Conservation (phyloP, 2,113 vertebrate species). For the Phaetusa simplex region DNA sequence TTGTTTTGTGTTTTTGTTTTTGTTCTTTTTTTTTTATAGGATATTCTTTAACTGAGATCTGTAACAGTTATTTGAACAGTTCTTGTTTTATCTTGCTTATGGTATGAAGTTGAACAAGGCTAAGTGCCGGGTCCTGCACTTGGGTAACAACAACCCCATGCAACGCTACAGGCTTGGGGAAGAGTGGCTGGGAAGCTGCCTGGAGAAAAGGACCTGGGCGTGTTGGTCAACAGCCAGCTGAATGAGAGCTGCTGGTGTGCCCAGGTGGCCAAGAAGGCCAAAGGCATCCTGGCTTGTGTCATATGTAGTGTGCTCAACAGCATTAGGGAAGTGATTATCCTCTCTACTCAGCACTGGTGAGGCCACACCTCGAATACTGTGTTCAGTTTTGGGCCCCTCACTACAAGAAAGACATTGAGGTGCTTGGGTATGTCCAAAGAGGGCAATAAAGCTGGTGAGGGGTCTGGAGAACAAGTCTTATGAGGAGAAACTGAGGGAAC, state of each 20-base stretch:
- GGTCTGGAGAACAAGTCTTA: not conserved
- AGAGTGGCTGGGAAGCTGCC: not conserved
- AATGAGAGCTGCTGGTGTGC: no score
- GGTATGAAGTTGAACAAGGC: not conserved
- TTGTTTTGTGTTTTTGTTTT: no score
- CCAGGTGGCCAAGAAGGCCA: not conserved
- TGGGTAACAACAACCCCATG: not conserved
- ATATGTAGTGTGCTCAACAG: not conserved
- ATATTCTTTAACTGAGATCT: not conserved
- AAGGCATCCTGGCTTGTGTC: not conserved
- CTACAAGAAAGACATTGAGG: not conserved
- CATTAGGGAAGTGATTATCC: accelerated
- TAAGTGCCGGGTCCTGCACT: not conserved
- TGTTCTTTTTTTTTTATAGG: accelerated
- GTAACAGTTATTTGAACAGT: not conserved
- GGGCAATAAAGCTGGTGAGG: not conserved
- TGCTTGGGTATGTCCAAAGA: accelerated
- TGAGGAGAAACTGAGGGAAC: not conserved
- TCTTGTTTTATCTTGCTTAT: not conserved
- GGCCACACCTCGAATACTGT: accelerated
- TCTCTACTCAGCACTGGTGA: accelerated
- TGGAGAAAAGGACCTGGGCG: accelerated
- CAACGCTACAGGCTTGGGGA: accelerated
- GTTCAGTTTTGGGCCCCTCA: not conserved
- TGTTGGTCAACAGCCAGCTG: accelerated